These are phyloP conservation scores for Tethea ocularis DNA, from an alignment of 2,888 invertebrate species.

Conservation along the genomic window DNA sequence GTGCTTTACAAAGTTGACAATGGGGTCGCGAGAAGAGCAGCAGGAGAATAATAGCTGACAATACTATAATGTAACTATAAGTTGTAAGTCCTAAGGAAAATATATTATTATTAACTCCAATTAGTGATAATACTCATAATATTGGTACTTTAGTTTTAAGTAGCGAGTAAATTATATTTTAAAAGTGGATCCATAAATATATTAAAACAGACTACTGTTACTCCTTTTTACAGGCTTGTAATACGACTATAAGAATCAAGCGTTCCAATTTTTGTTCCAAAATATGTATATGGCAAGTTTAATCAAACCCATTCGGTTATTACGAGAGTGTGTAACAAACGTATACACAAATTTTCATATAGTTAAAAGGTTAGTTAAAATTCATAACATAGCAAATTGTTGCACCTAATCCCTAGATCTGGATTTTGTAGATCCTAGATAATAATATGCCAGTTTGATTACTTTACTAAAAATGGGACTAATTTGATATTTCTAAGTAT, in stretches of 20 bases:
- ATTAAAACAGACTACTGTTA: background rate
- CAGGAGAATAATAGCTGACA: constrained; percentile 81
- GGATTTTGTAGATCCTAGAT: background rate
- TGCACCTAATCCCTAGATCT: background rate
- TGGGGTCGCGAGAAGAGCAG: constrained; percentile 60
- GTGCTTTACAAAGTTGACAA: constrained; percentile 21
- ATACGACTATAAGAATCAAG: no score
- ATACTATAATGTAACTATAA: constrained; percentile 45
- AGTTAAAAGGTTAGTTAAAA: no score
- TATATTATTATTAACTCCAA: constrained; percentile 20
- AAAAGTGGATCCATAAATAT: background rate
- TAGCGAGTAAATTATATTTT: no score
- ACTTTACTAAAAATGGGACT: background rate
- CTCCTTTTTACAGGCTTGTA: no score
- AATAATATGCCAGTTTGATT: background rate
- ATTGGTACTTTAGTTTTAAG: constrained; percentile 12
- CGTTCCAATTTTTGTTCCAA: no score
- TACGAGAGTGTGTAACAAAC: no score
- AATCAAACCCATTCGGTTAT: no score
- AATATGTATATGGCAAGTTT: no score
- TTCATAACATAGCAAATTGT: background rate
- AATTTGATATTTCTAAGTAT: background rate
- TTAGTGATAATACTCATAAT: constrained; percentile 44
- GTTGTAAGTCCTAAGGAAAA: constrained; percentile 25
- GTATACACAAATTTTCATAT: no score